phyloP scores from a whole-genome alignment of 2,888 invertebrate genomes.

The Hemaris fuciformis region DNA sequence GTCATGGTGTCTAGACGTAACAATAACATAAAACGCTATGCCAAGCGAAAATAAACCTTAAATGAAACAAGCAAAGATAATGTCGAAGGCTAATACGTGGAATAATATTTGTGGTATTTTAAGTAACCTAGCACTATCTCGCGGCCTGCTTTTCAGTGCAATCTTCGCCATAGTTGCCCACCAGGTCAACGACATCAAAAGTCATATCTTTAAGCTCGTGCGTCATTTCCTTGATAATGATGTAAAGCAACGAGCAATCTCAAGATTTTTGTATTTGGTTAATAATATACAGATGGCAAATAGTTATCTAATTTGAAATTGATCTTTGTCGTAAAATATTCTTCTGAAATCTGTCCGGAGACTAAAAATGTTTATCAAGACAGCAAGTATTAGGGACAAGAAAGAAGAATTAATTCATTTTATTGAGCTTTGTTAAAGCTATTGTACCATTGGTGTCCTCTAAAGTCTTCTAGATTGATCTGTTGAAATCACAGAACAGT shows the following conservation, averaged over 20 bases:
- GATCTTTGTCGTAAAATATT: too few species aligned
- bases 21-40: not conserved
- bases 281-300: too few species aligned
- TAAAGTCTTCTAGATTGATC: too few species aligned
- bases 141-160: not conserved
- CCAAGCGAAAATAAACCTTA: not conserved
- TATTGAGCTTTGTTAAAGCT: too few species aligned
- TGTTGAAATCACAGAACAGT: too few species aligned
- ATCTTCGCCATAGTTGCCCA: not conserved
- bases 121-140: not conserved
- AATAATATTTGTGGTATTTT: slow-evolving; percentile 3
- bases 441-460: too few species aligned
- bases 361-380: too few species aligned
- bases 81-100: not conserved
- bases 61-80: not conserved
- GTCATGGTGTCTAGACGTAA: not conserved
- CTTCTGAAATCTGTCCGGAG: too few species aligned
- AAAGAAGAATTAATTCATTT: too few species aligned
- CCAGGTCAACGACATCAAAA: not conserved
- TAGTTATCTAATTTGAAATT: too few species aligned
- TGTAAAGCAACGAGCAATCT: too few species aligned
- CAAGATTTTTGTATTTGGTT: not conserved
- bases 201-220: not conserved
- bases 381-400: too few species aligned
- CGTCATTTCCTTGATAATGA: not conserved